Conservation (phyloP, 2,888 invertebrate species). For the Tiliacea citrago region DNA sequence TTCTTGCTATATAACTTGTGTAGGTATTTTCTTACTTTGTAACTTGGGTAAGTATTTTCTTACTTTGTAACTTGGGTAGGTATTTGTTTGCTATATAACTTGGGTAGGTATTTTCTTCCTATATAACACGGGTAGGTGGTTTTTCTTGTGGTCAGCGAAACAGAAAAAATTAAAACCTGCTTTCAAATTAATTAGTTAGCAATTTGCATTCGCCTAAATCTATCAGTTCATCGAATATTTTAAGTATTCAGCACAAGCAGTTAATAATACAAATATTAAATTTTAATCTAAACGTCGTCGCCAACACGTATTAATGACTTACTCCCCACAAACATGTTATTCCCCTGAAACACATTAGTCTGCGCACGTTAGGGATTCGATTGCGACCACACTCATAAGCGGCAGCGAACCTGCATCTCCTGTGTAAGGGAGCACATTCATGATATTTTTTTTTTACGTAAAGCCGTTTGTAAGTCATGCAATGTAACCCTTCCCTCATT, state of each 20-base stretch:
- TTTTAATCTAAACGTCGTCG: slow-evolving; percentile 86
- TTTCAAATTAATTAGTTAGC: neutral
- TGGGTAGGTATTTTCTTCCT: no score
- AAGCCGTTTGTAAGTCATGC: neutral
- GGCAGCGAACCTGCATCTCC: slow-evolving; percentile 62
- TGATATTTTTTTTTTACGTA: neutral
- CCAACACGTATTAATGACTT: slow-evolving; percentile 87
- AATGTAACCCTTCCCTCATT: neutral
- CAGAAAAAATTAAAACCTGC: neutral
- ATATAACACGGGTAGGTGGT: no score
- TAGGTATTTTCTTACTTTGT: no score
- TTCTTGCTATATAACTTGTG: no score
- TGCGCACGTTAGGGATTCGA: slow-evolving; percentile 68
- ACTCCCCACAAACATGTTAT: slow-evolving; percentile 86
- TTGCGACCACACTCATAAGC: slow-evolving; percentile 55
- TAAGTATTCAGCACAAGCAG: slow-evolving; percentile 81
- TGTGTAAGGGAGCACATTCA: no score
- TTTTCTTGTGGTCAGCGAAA: no score
- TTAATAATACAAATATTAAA: slow-evolving; percentile 88
- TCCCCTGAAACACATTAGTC: slow-evolving; percentile 88
- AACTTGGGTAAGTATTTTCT: no score
- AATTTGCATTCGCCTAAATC: slow-evolving; percentile 16
- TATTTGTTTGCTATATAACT: no score
- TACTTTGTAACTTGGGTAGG: no score
- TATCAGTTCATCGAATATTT: slow-evolving; percentile 59